Evolutionary conservation across 2,888 invertebrate species (phyloP).

Genomic region (Lordiphosa fenestrarum): DNA sequence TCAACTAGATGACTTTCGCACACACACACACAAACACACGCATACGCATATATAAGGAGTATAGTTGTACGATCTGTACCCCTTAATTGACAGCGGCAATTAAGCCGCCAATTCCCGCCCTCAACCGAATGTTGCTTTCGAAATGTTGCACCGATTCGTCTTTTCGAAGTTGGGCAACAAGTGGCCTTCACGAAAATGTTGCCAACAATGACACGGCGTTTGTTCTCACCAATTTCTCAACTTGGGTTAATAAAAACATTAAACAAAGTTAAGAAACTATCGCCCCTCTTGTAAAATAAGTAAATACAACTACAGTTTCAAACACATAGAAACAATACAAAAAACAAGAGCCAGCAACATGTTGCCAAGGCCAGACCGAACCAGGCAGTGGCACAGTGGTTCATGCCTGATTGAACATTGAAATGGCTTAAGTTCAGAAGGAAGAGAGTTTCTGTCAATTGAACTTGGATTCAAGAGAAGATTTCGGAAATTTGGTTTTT

Average conservation of each 20-base stretch:
- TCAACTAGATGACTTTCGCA: conserved; percentile 2
- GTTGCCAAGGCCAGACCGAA: conserved; percentile 1
- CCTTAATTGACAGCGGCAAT: conserved; percentile 16
- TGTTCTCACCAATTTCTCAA: background rate
- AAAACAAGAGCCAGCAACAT: conserved; percentile 4
- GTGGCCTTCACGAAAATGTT: conserved; percentile 37
- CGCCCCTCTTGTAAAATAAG: conserved; percentile 1
- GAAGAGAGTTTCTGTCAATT: no score
- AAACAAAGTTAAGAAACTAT: conserved; percentile 6
- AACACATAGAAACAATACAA: background rate
- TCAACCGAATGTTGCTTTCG: conserved; percentile 9
- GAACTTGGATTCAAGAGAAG: no score
- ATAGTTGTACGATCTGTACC: background rate
- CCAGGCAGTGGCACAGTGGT: background rate
- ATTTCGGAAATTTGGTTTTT: no score
- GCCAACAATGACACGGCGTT: conserved; percentile 7
- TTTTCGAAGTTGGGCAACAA: conserved; percentile 48
- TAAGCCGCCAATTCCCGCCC: conserved; percentile 17
- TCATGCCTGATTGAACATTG: background rate
- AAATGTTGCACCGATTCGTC: conserved; percentile 7
- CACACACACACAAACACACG: conserved; percentile 1
- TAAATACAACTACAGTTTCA: conserved; percentile 3
- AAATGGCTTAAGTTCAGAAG: background rate
- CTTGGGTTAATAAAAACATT: conserved; percentile 13
- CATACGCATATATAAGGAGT: background rate